Evolutionary conservation across 2,113 vertebrate species (phyloP), one percentile per base, ranked within the genome.

Genomic region (Nibea albiflora): DNA sequence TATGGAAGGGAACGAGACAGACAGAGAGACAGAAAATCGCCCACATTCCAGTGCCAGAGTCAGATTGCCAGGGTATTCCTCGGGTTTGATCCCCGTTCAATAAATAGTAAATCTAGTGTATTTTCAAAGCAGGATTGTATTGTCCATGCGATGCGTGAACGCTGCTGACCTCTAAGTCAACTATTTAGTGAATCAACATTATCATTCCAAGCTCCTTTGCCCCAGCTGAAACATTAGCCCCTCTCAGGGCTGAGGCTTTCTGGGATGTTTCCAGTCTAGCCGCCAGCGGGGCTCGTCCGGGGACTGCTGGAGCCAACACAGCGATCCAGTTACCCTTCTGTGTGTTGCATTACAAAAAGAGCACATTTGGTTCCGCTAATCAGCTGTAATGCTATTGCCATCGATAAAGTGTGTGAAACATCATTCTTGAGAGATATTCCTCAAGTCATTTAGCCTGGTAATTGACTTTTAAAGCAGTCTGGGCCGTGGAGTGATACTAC

Each of bases 281-380:
- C 87, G 90, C 93, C 90, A 94, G 90, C 79, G 69, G 85, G 90
- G 92, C 92, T 92, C 90, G 88, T 93, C 93, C 89, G 69, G 94
- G 92, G 92, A 93, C 90, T 73, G 76, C 87, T 82, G 87, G 88
- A 91, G 86, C 86, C 81, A 90, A 89, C 80, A 58, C 78, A 47
- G 86, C 88, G 94, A 95, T 96, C 94, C 90, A 91, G 93, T 96
- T 96, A 95, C 95, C 72, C 76, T 88, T 93, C 89, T 88, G 89
- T 95, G 93, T 95, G 94, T 94, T 95, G 90, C 92, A 94, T 95
- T 96, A 95, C 94, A 94, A 95, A 95, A 94, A 95, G 94, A 95
- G 94, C 94, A 93, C 94, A 94, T 94, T 96, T 94, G 90, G 89
- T 92, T 92, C 88, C 74, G 90, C 94, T 95, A 95, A 95, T 95